These are phyloP conservation scores for Calonectris borealis DNA, from an alignment of 2,113 vertebrate genomes.

Conservation along the genomic window DNA sequence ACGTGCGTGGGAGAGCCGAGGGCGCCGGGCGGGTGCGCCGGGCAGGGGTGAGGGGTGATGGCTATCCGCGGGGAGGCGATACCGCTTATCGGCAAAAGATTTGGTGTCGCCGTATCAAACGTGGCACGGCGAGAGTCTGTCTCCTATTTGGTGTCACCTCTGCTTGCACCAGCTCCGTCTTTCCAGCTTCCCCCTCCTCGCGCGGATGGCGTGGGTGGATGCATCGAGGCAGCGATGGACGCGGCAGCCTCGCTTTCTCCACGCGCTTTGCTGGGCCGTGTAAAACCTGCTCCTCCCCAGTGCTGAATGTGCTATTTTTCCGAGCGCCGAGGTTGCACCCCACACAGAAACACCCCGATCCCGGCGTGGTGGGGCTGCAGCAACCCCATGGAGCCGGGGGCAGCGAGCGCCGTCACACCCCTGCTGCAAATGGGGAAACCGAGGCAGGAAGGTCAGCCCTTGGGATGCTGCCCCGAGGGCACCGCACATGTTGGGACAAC, in stretches of 20 bases:
- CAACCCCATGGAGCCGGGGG: neutral
- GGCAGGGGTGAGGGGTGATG: neutral
- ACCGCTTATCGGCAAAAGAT: neutral
- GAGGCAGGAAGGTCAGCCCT: neutral
- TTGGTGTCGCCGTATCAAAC: neutral
- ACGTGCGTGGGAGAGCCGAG: neutral
- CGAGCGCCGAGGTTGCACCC: rapidly evolving
- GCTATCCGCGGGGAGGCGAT: neutral
- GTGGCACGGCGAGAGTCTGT: neutral
- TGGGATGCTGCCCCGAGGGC: rapidly evolving
- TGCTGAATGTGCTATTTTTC: rapidly evolving
- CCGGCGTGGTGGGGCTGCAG: neutral
- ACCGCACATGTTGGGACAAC: rapidly evolving
- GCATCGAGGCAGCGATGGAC: rapidly evolving
- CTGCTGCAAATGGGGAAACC: neutral
- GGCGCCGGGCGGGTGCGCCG: neutral
- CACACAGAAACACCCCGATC: rapidly evolving
- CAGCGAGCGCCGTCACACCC: neutral
- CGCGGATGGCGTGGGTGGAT: rapidly evolving
- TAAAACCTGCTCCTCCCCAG: neutral
- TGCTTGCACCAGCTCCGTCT: rapidly evolving
- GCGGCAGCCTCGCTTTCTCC: neutral
- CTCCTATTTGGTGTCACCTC: neutral
- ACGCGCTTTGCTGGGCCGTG: rapidly evolving
- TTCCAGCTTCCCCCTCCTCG: neutral